Percentiles rank a stretch among this genome's conserved stretches.
phyloP scores from a whole-genome alignment of 2,113 vertebrate genomes.

The Emydocephalus ijimae region DNA sequence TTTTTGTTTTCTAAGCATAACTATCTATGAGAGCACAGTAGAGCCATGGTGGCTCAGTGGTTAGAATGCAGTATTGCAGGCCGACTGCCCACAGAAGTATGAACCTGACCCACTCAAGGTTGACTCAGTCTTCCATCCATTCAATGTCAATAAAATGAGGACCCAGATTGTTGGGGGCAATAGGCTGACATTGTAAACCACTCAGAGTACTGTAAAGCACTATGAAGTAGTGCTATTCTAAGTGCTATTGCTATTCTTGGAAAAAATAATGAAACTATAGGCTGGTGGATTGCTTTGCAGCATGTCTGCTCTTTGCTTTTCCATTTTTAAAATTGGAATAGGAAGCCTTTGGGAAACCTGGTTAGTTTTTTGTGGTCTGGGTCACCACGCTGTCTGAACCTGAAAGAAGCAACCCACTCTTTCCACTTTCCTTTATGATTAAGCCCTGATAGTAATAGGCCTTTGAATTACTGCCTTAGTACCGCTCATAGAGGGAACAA shows the following conservation, averaged over 20 bases:
- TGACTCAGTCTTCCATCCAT: too few relatives aligned
- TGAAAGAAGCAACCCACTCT: background rate
- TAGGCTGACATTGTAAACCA: too few relatives aligned
- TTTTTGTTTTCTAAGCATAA: background rate
- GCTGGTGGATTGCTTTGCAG: background rate
- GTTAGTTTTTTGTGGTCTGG: background rate
- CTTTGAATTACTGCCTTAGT: background rate
- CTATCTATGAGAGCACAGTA: background rate
- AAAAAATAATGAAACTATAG: background rate
- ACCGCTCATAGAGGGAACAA: background rate
- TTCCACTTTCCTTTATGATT: background rate
- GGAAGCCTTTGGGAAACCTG: background rate
- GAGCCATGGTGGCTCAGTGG: too few relatives aligned
- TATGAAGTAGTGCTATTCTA: too few relatives aligned
- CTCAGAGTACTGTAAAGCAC: too few relatives aligned
- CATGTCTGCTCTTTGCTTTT: background rate
- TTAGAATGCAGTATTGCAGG: too few relatives aligned
- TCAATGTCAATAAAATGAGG: too few relatives aligned
- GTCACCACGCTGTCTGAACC: background rate
- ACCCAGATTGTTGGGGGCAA: too few relatives aligned
- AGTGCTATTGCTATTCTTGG: background rate
- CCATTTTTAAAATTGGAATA: background rate
- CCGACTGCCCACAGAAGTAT: too few relatives aligned
- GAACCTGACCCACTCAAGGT: too few relatives aligned
- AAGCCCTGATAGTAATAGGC: background rate